Conservation (phyloP, 2,113 vertebrate species). For the Gallinago undulata region DNA sequence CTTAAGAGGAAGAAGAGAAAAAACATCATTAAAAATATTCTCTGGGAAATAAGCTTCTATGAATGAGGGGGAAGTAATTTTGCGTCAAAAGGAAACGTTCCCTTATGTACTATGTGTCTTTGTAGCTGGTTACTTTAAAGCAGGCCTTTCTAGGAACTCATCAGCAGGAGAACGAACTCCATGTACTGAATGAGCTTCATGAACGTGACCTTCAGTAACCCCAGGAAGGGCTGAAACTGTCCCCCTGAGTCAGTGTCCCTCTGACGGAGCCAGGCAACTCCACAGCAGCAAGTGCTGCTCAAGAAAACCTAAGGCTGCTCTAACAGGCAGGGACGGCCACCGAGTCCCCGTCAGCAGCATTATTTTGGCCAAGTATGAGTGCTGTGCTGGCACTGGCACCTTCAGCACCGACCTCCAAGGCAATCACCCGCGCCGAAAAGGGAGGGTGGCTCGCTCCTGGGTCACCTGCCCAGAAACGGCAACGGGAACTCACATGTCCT, state of each 20-base stretch:
- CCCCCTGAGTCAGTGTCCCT: neutral
- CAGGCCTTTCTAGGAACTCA: neutral
- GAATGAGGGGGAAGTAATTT: neutral
- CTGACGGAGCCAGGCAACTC: neutral
- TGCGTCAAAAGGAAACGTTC: neutral
- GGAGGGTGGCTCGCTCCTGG: neutral
- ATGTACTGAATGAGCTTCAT: too few species aligned
- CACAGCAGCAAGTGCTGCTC: neutral
- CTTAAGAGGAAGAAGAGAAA: neutral
- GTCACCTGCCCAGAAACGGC: neutral
- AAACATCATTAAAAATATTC: slow-evolving; percentile 9
- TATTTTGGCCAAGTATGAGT: rapidly evolving
- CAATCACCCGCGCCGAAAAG: neutral
- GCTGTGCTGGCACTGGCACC: too few species aligned
- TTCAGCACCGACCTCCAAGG: rapidly evolving
- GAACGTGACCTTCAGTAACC: too few species aligned
- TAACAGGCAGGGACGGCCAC: rapidly evolving
- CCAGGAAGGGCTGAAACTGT: neutral
- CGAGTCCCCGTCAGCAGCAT: neutral
- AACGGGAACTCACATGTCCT: neutral
- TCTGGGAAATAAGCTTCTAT: neutral
- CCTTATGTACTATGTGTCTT: neutral
- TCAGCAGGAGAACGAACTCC: neutral
- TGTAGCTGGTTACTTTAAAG: neutral
- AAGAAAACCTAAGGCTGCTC: neutral